Evolutionary conservation across 2,113 vertebrate species (phyloP), one percentile per base, ranked within the genome.

Genomic region (Mustelus asterias): DNA sequence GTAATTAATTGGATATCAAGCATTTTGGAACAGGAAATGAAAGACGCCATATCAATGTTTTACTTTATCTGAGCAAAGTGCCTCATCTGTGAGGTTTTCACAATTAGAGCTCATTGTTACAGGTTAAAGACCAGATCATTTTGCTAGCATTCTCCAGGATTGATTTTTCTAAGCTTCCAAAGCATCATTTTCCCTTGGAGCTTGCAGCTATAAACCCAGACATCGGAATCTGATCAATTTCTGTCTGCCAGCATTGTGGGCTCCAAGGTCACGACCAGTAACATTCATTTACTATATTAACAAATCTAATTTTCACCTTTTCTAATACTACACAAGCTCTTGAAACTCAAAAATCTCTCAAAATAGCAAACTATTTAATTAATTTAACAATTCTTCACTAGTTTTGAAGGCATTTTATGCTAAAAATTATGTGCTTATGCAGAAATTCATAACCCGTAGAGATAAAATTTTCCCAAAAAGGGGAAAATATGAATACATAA

Each of bases 201-300:
- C 69, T 95, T 94, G 22, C 11, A 33, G 22, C 63, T 24, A 41
- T 41, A 69, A 63, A 20, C 9, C 3, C 26, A 83, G 65, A 48
- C 65, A 69, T 13, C 65, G 26, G 60, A 41, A 94, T 33, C 48
- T 60, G 88, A 90, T 70, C 93, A 94, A 94, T 94, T 67, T 94
- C 41, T 69, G 93, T 24, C 65, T 69, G 63, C 14, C 26, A 58
- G 24, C 86, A 89, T 24, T 10, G 22, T 29, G 86, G 2, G 44
- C 48, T 89, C 54, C 48, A 94, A 94, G n/a, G 65, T 70, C 60
- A 94, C 8, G 3, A 37, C 8, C 20, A 94, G 33, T 70, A 41
- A 44, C 60, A 41, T 44, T 92, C 0, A 67, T 44, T 24, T 69
- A 69, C 11, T 94, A 93, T n/a, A 65, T 65, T 94, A 94, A 48